Evolutionary conservation across 2,113 vertebrate genomes (phyloP).

Genomic region (Thinocorus orbignyianus): DNA sequence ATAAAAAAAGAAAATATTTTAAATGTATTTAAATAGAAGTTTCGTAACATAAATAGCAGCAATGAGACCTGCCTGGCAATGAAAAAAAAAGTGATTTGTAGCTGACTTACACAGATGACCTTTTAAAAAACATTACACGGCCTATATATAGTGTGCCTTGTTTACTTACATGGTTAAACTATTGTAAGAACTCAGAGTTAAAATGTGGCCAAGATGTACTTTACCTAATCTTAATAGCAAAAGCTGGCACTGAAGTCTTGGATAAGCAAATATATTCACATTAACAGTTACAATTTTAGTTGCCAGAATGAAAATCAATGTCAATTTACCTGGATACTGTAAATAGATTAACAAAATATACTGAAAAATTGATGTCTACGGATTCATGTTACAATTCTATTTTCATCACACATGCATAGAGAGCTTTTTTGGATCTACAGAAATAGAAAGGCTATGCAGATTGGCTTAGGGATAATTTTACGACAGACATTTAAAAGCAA

Average conservation of each 20-base stretch:
- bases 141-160: not conserved
- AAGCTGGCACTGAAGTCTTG: slow-evolving; percentile 10
- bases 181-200: not conserved
- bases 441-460: not conserved
- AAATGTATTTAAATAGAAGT: slow-evolving; percentile 8
- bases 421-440: not conserved
- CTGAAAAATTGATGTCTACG: not conserved
- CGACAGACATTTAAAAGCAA: not conserved
- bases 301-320: not conserved
- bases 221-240: slow-evolving; percentile 55
- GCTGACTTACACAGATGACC: not conserved
- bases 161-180: slow-evolving; percentile 41
- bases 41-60: not conserved
- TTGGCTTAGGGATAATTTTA: not conserved
- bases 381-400: not conserved
- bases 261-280: slow-evolving; percentile 15
- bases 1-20: not conserved
- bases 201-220: slow-evolving; percentile 10
- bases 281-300: not conserved
- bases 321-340: not conserved
- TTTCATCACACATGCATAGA: not conserved
- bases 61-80: not conserved
- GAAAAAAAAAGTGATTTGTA: not conserved
- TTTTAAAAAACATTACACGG: not conserved
- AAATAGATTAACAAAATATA: not conserved